These are phyloP conservation scores for Carcharodon carcharias DNA, from an alignment of 2,797 vertebrate species.

Conservation along the genomic window DNA sequence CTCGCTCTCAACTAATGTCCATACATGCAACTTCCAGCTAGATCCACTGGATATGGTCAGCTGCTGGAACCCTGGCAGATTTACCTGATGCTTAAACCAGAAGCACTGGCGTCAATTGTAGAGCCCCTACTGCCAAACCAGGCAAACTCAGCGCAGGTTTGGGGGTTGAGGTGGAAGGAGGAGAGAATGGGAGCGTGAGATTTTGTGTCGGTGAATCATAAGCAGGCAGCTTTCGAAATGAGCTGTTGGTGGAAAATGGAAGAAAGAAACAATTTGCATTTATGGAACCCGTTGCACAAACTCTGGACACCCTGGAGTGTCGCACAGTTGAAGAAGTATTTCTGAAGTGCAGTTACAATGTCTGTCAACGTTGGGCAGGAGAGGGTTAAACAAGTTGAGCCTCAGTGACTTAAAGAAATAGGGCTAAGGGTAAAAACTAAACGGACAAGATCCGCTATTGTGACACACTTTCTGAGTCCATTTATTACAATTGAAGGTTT, in stretches of 20 bases:
- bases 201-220: not conserved
- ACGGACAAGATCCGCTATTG: not conserved
- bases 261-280: not conserved
- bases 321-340: not conserved
- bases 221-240: not conserved
- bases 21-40: not conserved
- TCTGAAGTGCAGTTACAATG: not conserved
- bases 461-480: not conserved
- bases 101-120: not conserved
- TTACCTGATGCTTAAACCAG: not conserved
- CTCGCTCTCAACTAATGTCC: not conserved
- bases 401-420: not conserved
- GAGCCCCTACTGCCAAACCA: not conserved
- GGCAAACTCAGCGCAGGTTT: not conserved
- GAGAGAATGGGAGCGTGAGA: not conserved
- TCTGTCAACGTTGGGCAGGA: not conserved
- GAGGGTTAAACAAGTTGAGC: too few relatives aligned
- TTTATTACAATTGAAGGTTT: not conserved
- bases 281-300: not conserved
- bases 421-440: not conserved
- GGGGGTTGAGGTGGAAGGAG: not conserved
- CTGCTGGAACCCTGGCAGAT: not conserved
- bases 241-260: not conserved
- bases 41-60: not conserved
- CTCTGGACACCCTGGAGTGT: not conserved